Base-by-base conservation (phyloP, 2,888 invertebrate species). In the Hydriomena furcata region DNA sequence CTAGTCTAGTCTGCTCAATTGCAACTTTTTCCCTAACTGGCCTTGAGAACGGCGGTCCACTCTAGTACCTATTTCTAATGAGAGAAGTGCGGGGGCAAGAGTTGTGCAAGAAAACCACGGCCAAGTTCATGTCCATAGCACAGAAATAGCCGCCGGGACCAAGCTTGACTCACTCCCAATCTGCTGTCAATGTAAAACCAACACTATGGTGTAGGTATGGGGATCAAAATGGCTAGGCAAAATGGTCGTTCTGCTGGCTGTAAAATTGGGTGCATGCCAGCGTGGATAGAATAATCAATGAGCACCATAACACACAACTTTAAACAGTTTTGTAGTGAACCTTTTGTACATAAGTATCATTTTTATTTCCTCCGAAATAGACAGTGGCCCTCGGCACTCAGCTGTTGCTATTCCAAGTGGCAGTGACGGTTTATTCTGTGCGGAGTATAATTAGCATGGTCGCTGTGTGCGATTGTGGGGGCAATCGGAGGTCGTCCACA, bases 41-140 rank as follows among this genome's bases (percentile, higher is more conserved):
- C n/a, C n/a, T n/a, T n/a, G 17, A 4, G 4, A 27, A 8, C 34
- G 21, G 21, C 10, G 23, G 6, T 35, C 34, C 23, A 7, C 23
- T 17, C 17, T 17, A 17, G 17, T 17, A n/a, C n/a, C n/a, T n/a
- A 11, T 23, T 23, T 6, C 7, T 4, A 1, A 23, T 7, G 11
- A 7, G 10, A 31, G 17, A 24, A 13, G 37, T 13, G 27, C 24
- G 28, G 28, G 28, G 10, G 28, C 8, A 13, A 21, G 21, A 30
- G 40, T 45, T 45, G 34, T 30, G 35, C 42, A 41, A 46, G 20
- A 43, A 44, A 44, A 8, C 47, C 55, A 64, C 62, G 65, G 72
- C 67, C 79, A 79, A 78, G 79, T 78, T 78, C 80, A 77, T 62
- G 76, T 56, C 54, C 46, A 44, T 34, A 38, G 31, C 49, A 55